phyloP scores from a whole-genome alignment of 1,140 invertebrate species.

The Drosophila sp. region DNA sequence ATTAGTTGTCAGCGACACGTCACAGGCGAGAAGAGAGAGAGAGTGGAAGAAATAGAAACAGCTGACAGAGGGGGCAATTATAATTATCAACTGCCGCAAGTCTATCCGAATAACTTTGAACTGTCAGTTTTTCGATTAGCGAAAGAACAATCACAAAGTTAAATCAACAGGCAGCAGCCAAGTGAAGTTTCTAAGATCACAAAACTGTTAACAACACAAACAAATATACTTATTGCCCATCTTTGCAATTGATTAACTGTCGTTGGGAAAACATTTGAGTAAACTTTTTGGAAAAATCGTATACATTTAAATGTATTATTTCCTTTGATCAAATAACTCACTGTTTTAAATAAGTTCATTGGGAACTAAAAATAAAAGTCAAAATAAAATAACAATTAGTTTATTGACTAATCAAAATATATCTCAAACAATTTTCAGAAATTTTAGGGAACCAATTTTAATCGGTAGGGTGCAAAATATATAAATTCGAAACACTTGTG shows the following conservation, averaged over 20 bases:
- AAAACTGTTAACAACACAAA: background rate
- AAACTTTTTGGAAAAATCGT: no score
- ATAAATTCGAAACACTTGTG: no score
- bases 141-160: constrained; percentile 28
- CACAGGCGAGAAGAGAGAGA: background rate
- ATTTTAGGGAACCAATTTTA: no score
- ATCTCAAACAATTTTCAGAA: no score
- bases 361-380: no score
- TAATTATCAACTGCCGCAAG: background rate
- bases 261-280: no score
- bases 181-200: background rate
- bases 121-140: constrained; percentile 23
- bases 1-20: constrained; percentile 54
- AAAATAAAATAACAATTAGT: no score
- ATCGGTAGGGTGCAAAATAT: no score
- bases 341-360: no score
- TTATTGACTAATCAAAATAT: no score
- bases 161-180: background rate
- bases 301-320: no score
- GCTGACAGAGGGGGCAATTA: background rate
- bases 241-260: background rate
- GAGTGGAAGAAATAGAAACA: background rate
- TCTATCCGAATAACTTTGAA: constrained; percentile 3
- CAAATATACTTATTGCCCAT: background rate
- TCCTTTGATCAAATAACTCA: no score